Percentiles rank a stretch among this genome's conserved stretches.
Conservation (phyloP, 2,888 invertebrate genomes). For the Stratiomys singularior region DNA sequence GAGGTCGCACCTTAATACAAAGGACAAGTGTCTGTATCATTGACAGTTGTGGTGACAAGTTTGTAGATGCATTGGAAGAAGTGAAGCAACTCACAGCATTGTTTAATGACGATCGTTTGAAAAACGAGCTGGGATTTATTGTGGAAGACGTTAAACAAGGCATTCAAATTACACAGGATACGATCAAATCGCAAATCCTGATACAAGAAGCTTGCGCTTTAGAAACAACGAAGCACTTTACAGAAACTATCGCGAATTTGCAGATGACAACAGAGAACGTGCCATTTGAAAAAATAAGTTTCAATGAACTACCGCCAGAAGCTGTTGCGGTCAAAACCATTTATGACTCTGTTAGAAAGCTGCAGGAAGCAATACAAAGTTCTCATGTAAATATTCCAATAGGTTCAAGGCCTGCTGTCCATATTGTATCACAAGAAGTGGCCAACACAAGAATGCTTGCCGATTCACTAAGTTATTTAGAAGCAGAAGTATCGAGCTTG, state of each 20-base stretch:
- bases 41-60: conserved; percentile 70
- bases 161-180: conserved; percentile 68
- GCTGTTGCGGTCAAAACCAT: conserved; percentile 61
- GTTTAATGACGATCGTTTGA: conserved; percentile 65
- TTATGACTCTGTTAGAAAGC: conserved; percentile 65
- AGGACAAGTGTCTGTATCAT: conserved; percentile 75
- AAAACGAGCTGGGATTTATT: conserved; percentile 66
- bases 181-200: conserved; percentile 69
- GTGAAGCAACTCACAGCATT: conserved; percentile 67
- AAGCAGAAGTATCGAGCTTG: conserved; percentile 58
- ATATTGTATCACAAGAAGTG: background rate
- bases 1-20: conserved; percentile 74
- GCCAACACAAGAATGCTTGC: conserved; percentile 53
- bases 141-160: conserved; percentile 68
- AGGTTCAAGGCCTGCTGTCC: background rate
- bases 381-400: conserved; percentile 60
- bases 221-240: conserved; percentile 64
- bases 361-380: conserved; percentile 65
- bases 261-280: conserved; percentile 58
- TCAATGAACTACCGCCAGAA: conserved; percentile 61
- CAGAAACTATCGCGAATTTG: conserved; percentile 63
- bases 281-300: conserved; percentile 59
- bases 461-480: conserved; percentile 60
- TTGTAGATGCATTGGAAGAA: conserved; percentile 69
- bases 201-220: conserved; percentile 67